These are phyloP conservation scores for Penelope pileata DNA, from an alignment of 2,113 vertebrate genomes.

Conservation along the genomic window DNA sequence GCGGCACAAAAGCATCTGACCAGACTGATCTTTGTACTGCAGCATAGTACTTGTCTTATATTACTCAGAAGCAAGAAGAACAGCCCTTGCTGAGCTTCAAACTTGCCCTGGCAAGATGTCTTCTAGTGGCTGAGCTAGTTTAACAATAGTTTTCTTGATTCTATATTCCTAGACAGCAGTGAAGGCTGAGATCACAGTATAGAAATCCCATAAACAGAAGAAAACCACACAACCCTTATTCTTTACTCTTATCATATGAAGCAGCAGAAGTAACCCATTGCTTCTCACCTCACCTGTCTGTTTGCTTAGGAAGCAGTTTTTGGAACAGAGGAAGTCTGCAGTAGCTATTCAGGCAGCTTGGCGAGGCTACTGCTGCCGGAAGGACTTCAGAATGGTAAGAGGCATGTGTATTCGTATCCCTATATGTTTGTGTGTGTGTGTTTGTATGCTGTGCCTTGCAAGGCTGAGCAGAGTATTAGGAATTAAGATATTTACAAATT, in stretches of 20 bases:
- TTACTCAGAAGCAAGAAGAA: neutral
- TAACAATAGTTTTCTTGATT: neutral
- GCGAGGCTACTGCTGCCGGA: constrained; percentile 83
- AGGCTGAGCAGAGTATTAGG: neutral
- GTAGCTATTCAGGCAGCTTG: constrained; percentile 87
- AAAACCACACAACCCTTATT: neutral
- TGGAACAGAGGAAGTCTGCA: constrained; percentile 82
- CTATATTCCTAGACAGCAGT: neutral
- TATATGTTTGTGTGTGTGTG: neutral
- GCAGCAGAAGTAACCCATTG: neutral
- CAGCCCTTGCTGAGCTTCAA: neutral
- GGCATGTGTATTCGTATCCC: neutral
- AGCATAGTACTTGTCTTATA: neutral
- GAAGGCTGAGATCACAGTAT: neutral
- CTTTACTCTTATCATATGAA: neutral
- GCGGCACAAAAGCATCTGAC: neutral
- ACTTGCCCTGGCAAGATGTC: neutral
- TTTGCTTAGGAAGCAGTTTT: constrained; percentile 83
- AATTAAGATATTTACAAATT: neutral
- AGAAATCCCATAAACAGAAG: neutral
- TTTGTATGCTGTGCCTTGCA: neutral
- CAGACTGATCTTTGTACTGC: neutral
- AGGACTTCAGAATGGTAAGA: constrained; percentile 84
- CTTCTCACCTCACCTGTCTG: neutral
- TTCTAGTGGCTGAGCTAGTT: neutral